phyloP scores from a whole-genome alignment of 2,797 vertebrate species.

The Melanotaenia pygmaea region DNA sequence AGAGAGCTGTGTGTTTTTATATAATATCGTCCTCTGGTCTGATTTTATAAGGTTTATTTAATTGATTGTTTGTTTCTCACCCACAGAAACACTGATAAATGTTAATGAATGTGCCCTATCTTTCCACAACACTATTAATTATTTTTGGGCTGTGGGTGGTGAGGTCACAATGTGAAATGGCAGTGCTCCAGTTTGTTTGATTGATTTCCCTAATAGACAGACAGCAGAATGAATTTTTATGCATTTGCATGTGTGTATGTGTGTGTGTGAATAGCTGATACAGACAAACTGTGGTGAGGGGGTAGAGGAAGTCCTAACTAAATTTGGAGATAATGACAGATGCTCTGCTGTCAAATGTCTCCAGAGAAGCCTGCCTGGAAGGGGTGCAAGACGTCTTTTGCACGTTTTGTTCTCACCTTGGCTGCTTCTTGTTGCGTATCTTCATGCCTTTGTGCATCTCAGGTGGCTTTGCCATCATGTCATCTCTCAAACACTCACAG shows the following conservation, averaged over 20 bases:
- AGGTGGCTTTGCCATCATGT: slow-evolving; percentile 14
- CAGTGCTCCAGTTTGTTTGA: slow-evolving; percentile 47
- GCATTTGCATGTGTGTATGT: slow-evolving; percentile 9
- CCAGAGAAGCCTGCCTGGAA: slow-evolving; percentile 23
- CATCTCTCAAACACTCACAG: slow-evolving; percentile 24
- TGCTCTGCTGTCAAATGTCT: slow-evolving; percentile 63
- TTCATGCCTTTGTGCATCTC: slow-evolving; percentile 15
- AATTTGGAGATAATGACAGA: slow-evolving; percentile 70
- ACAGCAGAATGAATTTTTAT: slow-evolving; percentile 29
- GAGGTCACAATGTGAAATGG: slow-evolving; percentile 59
- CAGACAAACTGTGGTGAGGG: slow-evolving; percentile 43
- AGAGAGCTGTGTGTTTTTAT: slow-evolving; percentile 37
- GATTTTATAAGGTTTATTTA: slow-evolving; percentile 50
- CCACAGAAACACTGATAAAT: slow-evolving; percentile 44
- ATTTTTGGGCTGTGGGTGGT: slow-evolving; percentile 56
- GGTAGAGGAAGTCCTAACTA: slow-evolving; percentile 56
- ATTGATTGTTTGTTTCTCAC: slow-evolving; percentile 56
- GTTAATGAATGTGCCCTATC: slow-evolving; percentile 50
- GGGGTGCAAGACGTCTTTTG: slow-evolving; percentile 38
- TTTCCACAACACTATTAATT: slow-evolving; percentile 57
- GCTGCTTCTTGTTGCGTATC: slow-evolving; percentile 41
- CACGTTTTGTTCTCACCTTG: slow-evolving; percentile 77
- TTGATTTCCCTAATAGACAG: slow-evolving; percentile 57
- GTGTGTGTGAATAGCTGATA: neutral
- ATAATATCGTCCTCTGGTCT: slow-evolving; percentile 62